Evolutionary conservation across 2,888 invertebrate genomes (phyloP).

Genomic region (Hoplodrina ambigua): DNA sequence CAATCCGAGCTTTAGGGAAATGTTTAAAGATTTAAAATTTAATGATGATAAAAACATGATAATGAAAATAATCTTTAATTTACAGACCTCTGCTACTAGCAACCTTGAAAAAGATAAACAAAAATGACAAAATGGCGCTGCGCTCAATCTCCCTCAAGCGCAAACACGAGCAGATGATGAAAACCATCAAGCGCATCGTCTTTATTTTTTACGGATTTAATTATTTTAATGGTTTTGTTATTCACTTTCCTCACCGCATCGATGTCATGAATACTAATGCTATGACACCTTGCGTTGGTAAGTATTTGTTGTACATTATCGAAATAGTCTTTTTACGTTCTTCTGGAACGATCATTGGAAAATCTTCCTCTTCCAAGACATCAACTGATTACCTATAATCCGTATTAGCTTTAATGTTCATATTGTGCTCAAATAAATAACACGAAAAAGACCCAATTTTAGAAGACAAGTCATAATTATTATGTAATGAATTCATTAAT

Average conservation of each 20-base stretch:
- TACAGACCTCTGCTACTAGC: slow-evolving; percentile 68
- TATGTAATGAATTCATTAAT: no score
- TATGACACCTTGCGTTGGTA: slow-evolving; percentile 82
- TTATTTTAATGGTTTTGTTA: slow-evolving; percentile 62
- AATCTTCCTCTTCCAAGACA: not conserved
- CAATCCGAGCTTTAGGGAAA: no score
- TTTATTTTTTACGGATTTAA: slow-evolving; percentile 74
- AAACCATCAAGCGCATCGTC: slow-evolving; percentile 74
- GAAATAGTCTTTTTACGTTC: not conserved
- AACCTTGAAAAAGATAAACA: slow-evolving; percentile 66
- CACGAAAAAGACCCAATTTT: no score
- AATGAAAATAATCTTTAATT: slow-evolving; percentile 1
- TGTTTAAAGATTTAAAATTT: no score
- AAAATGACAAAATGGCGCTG: slow-evolving; percentile 69
- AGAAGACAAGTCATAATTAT: no score
- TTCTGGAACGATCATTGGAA: not conserved
- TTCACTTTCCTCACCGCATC: slow-evolving; percentile 77
- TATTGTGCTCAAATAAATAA: no score
- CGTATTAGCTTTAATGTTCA: no score
- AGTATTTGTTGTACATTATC: slow-evolving; percentile 48
- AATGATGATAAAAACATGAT: not conserved
- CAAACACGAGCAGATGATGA: slow-evolving; percentile 71
- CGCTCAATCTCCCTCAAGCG: slow-evolving; percentile 57
- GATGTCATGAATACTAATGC: slow-evolving; percentile 72
- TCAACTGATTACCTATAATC: no score